phyloP scores from a whole-genome alignment of 2,797 vertebrate genomes.

The Heterohyrax brucei region DNA sequence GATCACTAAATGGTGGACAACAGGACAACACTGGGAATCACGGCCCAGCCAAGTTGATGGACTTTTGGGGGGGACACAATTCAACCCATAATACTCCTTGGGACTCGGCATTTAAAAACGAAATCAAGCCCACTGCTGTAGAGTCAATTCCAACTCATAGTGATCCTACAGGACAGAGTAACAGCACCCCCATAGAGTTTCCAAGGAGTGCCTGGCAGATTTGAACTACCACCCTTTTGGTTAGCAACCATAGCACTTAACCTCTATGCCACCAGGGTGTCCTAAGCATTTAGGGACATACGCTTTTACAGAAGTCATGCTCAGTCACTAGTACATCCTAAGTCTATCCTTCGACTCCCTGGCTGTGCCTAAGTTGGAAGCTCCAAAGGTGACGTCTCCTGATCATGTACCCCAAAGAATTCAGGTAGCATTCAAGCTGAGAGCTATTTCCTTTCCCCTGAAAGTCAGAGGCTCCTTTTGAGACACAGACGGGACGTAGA shows the following conservation, averaged over 20 bases:
- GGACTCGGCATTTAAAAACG: not conserved
- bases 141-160: no score
- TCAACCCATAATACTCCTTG: not conserved
- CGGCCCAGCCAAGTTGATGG: no score
- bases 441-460: not conserved
- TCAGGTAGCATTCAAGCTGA: not conserved
- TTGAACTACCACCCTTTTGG: no score
- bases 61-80: no score
- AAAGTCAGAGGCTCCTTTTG: not conserved
- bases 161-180: no score
- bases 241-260: no score
- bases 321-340: not conserved
- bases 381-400: not conserved
- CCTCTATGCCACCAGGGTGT: no score
- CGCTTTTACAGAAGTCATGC: not conserved
- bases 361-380: constrained; percentile 8
- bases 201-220: no score
- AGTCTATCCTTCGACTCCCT: not conserved
- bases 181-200: no score
- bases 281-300: not conserved
- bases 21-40: no score
- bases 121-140: no score
- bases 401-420: constrained; percentile 36
- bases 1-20: no score
- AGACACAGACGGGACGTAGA: not conserved